Percentiles rank a stretch among this genome's conserved stretches.
Evolutionary conservation across 1,140 invertebrate genomes (phyloP).

Genomic region (Choristoneura fumiferana): DNA sequence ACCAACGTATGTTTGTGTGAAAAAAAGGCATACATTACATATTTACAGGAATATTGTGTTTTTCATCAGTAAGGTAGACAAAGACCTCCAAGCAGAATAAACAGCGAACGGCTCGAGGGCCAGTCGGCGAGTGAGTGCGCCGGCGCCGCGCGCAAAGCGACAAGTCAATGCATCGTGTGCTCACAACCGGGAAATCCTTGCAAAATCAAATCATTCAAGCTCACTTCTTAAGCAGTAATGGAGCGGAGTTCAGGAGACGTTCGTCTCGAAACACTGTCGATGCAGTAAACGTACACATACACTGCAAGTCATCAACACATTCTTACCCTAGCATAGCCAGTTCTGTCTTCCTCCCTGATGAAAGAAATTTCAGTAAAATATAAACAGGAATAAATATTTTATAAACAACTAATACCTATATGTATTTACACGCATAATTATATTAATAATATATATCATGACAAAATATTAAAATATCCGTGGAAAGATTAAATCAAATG

Average conservation of each 20-base stretch:
- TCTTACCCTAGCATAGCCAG: constrained; percentile 77
- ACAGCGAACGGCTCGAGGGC: constrained; percentile 22
- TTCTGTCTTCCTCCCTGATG: constrained; percentile 78
- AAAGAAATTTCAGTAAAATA: constrained; percentile 70
- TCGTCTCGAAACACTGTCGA: constrained; percentile 33
- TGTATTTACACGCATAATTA: constrained; percentile 31
- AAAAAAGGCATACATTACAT: constrained; percentile 31
- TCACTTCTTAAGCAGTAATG: constrained; percentile 39
- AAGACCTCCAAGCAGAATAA: constrained; percentile 44
- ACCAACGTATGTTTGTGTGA: constrained; percentile 36
- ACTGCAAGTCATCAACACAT: constrained; percentile 68
- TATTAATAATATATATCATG: constrained; percentile 29
- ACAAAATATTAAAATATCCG: constrained; percentile 31
- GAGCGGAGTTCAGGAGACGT: constrained; percentile 25
- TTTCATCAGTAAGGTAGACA: constrained; percentile 77
- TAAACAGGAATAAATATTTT: constrained; percentile 45
- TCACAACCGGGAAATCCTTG: constrained; percentile 2
- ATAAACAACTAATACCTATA: constrained; percentile 36
- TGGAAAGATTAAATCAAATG: constrained; percentile 19
- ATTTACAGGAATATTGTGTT: constrained; percentile 51
- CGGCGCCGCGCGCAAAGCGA: neutral
- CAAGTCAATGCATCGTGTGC: neutral
- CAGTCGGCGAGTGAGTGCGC: neutral
- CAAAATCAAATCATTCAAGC: constrained; percentile 36
- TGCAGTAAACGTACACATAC: constrained; percentile 62